Evolutionary conservation across 2,888 invertebrate species (phyloP).

Genomic region (Parascotia fuliginaria): DNA sequence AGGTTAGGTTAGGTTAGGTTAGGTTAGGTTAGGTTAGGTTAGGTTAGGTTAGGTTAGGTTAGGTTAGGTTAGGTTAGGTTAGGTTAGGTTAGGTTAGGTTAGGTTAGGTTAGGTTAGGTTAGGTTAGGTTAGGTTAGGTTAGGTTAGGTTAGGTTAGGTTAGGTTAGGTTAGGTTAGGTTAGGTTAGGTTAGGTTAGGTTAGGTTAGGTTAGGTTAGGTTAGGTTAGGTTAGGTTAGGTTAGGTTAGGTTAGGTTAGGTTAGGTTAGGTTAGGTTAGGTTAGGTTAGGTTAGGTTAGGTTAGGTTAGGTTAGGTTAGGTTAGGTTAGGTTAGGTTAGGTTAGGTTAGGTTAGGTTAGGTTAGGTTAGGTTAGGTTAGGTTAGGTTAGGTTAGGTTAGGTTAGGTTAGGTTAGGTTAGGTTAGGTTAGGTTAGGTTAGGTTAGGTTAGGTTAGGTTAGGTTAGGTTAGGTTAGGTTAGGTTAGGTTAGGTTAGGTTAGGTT

Average conservation of each 20-base stretch:
- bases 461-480: too few relatives aligned
- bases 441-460: too few relatives aligned
- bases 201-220: conserved; percentile 28
- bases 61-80: conserved; percentile 26
- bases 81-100: conserved; percentile 34
- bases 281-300: too few relatives aligned
- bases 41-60: conserved; percentile 31
- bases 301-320: too few relatives aligned
- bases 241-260: conserved; percentile 33
- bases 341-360: too few relatives aligned
- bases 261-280: too few relatives aligned
- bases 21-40: conserved; percentile 37
- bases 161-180: conserved; percentile 25
- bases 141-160: conserved; percentile 24
- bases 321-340: too few relatives aligned
- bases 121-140: conserved; percentile 22
- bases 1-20: conserved; percentile 39
- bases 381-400: too few relatives aligned
- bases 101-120: conserved; percentile 29
- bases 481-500: too few relatives aligned
- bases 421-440: too few relatives aligned
- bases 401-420: too few relatives aligned
- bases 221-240: conserved; percentile 30
- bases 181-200: conserved; percentile 18
- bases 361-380: too few relatives aligned